Evolutionary conservation across 2,888 invertebrate species (phyloP).

Genomic region (Caenorhabditis sulstoni): DNA sequence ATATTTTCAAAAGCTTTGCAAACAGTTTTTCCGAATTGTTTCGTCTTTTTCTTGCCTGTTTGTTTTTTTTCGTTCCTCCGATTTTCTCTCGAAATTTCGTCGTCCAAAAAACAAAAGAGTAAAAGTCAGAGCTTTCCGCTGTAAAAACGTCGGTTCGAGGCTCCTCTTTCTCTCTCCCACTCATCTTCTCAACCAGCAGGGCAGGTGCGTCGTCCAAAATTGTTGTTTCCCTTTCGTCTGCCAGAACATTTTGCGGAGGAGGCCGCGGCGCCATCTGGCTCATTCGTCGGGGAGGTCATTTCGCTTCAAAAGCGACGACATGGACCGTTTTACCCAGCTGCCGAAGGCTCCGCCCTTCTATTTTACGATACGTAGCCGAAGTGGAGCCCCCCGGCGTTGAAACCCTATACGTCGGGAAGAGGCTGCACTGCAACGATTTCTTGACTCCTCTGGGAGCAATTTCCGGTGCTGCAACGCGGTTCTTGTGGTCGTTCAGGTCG

Average conservation of each 20-base stretch:
- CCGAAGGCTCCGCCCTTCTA: not conserved
- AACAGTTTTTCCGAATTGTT: conserved; percentile 1
- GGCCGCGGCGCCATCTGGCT: conserved; percentile 26
- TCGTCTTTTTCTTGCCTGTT: not conserved
- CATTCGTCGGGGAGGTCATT: conserved; percentile 24
- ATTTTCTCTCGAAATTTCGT: not conserved
- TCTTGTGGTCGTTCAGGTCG: not conserved
- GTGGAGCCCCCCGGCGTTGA: conserved; percentile 10
- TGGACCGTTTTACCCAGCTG: no score
- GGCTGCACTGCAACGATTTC: conserved; percentile 1
- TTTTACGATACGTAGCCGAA: not conserved
- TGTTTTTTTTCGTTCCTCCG: not conserved
- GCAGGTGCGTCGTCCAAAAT: conserved; percentile 21
- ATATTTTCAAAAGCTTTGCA: not conserved
- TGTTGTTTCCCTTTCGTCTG: conserved; percentile 23
- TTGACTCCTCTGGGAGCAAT: conserved; percentile 27
- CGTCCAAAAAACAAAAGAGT: not conserved
- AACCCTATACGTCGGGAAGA: conserved; percentile 33
- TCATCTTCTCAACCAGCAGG: not conserved
- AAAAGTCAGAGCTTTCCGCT: no score
- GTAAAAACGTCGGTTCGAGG: not conserved
- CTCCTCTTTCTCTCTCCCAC: not conserved
- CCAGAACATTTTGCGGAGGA: conserved; percentile 25
- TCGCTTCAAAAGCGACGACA: not conserved
- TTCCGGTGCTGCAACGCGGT: conserved; percentile 5